phyloP scores from a whole-genome alignment of 1,140 invertebrate species.

The Papilio polyxenes region DNA sequence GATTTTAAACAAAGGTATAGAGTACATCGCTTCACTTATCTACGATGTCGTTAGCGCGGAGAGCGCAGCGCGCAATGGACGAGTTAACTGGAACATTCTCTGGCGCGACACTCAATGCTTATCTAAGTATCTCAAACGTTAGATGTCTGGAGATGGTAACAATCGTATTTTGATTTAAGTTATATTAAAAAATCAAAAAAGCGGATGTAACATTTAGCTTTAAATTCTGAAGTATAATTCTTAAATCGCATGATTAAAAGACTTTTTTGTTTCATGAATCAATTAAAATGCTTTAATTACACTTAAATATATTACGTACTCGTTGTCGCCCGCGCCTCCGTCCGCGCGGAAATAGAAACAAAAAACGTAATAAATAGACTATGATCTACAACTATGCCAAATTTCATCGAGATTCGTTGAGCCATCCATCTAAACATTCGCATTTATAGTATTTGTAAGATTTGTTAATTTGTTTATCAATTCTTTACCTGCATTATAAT shows the following conservation, averaged over 20 bases:
- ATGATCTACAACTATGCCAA: too few species aligned
- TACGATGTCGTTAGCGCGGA: background rate
- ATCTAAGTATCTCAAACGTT: constrained; percentile 22
- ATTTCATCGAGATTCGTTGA: too few species aligned
- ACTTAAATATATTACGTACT: too few species aligned
- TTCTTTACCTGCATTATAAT: too few species aligned
- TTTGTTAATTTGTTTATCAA: too few species aligned
- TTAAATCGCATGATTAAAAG: background rate
- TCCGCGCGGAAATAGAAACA: too few species aligned
- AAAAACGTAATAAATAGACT: too few species aligned
- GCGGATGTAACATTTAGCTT: background rate
- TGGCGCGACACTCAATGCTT: background rate
- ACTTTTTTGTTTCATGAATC: background rate
- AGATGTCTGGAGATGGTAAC: background rate
- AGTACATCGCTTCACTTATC: constrained; percentile 14
- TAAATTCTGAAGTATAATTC: background rate
- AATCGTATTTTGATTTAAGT: background rate
- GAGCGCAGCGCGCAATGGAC: constrained; percentile 21
- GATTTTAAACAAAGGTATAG: background rate
- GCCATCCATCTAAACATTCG: too few species aligned
- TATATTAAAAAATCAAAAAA: background rate
- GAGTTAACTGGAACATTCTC: background rate
- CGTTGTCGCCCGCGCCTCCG: too few species aligned
- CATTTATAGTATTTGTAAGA: too few species aligned
- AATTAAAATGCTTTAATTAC: too few species aligned